Base-by-base conservation (phyloP, 2,113 vertebrate species). In the Rana temporaria region DNA sequence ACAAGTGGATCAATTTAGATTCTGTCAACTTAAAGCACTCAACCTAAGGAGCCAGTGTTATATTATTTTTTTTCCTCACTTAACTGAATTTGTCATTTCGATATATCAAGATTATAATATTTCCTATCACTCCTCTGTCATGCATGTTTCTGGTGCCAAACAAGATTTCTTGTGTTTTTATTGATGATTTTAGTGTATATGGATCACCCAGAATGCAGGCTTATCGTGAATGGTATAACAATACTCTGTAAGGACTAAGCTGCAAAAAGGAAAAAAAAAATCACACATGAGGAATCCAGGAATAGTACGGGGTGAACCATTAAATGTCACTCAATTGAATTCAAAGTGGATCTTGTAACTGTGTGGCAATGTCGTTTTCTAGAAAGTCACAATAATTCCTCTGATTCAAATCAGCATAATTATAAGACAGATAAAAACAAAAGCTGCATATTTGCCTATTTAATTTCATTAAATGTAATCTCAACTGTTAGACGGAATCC, bases 21-120 rank as follows among this genome's bases (percentile, higher is more conserved):
- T 55, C 56, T 38, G 56, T 22, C n/a, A 20, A 30, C 56, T 74
- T 32, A 62, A 62, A 20, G 19, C n/a, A 20, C 59, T 60, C 19
- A 16, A n/a, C 72, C 20, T 34, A 60, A 62, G n/a, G 38, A 42
- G 56, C 20, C 72, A 38, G 14, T 15, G 60, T 20, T 57, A 30
- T 15, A n/a, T 19, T 59, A 2, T 30, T 74, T 74, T 26, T 6
- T 59, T 38, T 32, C 48, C 22, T 70, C 48, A 71, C 55, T 48
- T 22, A 38, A 22, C 56, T 60, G 72, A 59, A 74, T 38, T 55
- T 32, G 57, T 55, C 71, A 60, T 59, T 55, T 60, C 30, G 26
- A 20, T 17, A 42, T 42, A 62, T 56, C 42, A 34, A 20, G 53
- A 62, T 42, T 11, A 75, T 63, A 38, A 38, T 8, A 63, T 60